Evolutionary conservation across 2,888 invertebrate species (phyloP).

Genomic region (Harpalus rufipes): DNA sequence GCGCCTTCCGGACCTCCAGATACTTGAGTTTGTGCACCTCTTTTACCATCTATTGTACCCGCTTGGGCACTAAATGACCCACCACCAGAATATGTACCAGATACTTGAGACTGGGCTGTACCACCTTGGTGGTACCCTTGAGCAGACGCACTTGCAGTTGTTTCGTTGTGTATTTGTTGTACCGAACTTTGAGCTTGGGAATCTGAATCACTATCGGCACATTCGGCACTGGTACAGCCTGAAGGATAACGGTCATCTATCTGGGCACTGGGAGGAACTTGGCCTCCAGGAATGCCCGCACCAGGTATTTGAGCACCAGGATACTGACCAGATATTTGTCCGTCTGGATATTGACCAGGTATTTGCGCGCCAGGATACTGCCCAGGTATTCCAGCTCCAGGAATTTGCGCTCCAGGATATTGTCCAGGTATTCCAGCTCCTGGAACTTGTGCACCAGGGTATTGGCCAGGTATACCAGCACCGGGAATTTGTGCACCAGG

Average conservation of each 20-base stretch:
- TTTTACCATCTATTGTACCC: slow-evolving; percentile 86
- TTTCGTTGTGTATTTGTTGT: slow-evolving; percentile 80
- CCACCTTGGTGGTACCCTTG: slow-evolving; percentile 88
- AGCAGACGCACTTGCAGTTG: slow-evolving; percentile 87
- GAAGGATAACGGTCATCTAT: slow-evolving; percentile 56
- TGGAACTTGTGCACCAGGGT: slow-evolving; percentile 54
- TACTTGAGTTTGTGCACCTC: slow-evolving; percentile 85
- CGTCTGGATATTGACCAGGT: slow-evolving; percentile 24
- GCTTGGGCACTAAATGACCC: slow-evolving; percentile 92
- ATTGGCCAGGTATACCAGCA: too few relatives aligned
- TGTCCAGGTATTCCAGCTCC: slow-evolving; percentile 58
- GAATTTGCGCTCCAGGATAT: slow-evolving; percentile 57
- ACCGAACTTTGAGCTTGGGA: slow-evolving; percentile 87
- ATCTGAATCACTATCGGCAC: slow-evolving; percentile 79
- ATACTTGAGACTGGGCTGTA: slow-evolving; percentile 89
- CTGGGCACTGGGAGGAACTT: slow-evolving; percentile 28
- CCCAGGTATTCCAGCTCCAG: slow-evolving; percentile 55
- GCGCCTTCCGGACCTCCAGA: slow-evolving; percentile 87
- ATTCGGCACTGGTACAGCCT: slow-evolving; percentile 66
- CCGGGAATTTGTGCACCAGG: slow-evolving; percentile 60
- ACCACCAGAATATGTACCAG: slow-evolving; percentile 87
- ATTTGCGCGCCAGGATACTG: slow-evolving; percentile 63
- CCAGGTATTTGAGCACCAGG: too few relatives aligned
- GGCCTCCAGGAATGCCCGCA: slow-evolving; percentile 46
- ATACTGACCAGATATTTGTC: slow-evolving; percentile 46